Evolutionary conservation across 2,888 invertebrate genomes (phyloP).

Genomic region (Cenopis cana): DNA sequence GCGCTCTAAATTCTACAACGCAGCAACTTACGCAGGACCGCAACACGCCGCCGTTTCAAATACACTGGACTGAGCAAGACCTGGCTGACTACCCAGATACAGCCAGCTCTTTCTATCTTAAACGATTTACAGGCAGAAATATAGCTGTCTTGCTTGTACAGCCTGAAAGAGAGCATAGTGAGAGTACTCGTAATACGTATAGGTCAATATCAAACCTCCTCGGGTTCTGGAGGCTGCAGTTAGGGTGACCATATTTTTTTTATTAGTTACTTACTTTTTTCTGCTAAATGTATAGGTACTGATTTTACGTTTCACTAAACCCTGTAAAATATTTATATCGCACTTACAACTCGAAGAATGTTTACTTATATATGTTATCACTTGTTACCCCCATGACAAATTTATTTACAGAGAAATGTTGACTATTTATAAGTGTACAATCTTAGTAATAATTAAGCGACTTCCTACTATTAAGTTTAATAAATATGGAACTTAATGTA

Average conservation of each 20-base stretch:
- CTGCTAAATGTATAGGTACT: slow-evolving; percentile 3
- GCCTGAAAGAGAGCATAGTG: slow-evolving; percentile 73
- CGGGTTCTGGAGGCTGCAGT: slow-evolving; percentile 83
- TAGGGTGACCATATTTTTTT: slow-evolving; percentile 66
- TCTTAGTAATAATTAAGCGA: neutral
- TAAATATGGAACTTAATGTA: neutral
- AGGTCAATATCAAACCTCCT: slow-evolving; percentile 85
- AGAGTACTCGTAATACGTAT: slow-evolving; percentile 83
- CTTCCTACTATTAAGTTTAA: neutral
- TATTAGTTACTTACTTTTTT: slow-evolving; percentile 38
- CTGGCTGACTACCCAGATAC: slow-evolving; percentile 67
- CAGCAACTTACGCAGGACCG: slow-evolving; percentile 60
- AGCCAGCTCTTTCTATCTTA: slow-evolving; percentile 61
- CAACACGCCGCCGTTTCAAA: slow-evolving; percentile 66
- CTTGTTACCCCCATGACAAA: neutral
- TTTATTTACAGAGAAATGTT: neutral
- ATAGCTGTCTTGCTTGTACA: slow-evolving; percentile 64
- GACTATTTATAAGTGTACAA: neutral
- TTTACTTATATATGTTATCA: neutral
- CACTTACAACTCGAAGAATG: neutral
- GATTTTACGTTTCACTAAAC: neutral
- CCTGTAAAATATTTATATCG: neutral
- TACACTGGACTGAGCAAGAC: slow-evolving; percentile 75
- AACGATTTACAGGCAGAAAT: slow-evolving; percentile 50
- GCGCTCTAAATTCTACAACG: slow-evolving; percentile 58